phyloP scores from a whole-genome alignment of 2,888 invertebrate species.

The Luperina testacea region DNA sequence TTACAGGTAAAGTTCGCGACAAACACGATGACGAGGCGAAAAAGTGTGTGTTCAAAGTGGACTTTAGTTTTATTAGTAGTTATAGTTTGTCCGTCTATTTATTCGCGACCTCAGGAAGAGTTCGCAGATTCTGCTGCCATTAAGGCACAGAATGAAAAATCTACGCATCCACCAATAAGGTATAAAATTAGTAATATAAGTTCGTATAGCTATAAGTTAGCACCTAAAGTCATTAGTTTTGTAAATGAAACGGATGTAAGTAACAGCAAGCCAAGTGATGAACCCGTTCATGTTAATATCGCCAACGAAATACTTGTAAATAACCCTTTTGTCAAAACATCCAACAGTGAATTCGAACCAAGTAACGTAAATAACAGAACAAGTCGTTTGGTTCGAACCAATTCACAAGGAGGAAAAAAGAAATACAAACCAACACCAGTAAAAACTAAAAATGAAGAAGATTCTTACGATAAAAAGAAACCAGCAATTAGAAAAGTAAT shows the following conservation, averaged over 20 bases:
- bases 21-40: conserved; percentile 83
- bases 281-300: neutral
- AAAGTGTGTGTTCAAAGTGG: conserved; percentile 85
- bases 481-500: conserved; percentile 85
- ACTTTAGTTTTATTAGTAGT: conserved; percentile 86
- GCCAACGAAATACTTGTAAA: neutral
- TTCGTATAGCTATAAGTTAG: conserved; percentile 63
- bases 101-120: conserved; percentile 83
- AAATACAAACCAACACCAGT: conserved; percentile 62
- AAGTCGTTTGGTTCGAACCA: conserved; percentile 64
- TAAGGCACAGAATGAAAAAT: conserved; percentile 73
- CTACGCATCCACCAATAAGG: conserved; percentile 82
- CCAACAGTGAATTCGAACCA: neutral
- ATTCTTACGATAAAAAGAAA: conserved; percentile 69
- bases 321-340: neutral
- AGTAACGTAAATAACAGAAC: conserved; percentile 53
- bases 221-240: conserved; percentile 72
- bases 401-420: conserved; percentile 61
- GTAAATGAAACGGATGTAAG: conserved; percentile 56
- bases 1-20: conserved; percentile 82
- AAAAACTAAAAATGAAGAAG: conserved; percentile 42
- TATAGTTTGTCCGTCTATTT: conserved; percentile 79
- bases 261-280: conserved; percentile 2
- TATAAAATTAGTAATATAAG: conserved; percentile 78
- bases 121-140: conserved; percentile 63